Conservation (phyloP, 2,888 invertebrate genomes). For the Ischnura elegans region DNA sequence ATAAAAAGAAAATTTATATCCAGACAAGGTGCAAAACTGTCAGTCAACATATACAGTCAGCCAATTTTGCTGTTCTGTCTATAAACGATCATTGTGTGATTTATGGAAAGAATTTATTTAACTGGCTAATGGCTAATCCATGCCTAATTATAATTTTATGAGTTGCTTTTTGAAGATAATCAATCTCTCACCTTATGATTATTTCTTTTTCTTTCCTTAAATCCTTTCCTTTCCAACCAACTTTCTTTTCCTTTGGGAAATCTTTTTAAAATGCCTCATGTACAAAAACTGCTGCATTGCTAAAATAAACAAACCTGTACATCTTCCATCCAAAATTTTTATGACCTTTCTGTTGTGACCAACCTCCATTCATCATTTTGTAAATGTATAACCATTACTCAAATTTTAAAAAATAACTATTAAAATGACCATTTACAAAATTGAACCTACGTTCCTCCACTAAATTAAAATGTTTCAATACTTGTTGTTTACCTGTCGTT, state of each 20-base stretch:
- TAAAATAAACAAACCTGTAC: neutral
- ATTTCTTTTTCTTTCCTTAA: constrained; percentile 4
- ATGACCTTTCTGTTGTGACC: neutral
- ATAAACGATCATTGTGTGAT: neutral
- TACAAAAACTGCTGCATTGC: neutral
- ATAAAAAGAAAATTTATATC: neutral
- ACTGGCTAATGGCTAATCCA: neutral
- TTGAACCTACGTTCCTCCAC: too few relatives aligned
- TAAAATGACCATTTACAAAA: neutral
- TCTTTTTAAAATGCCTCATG: neutral
- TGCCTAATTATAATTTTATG: neutral
- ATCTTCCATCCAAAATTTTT: neutral
- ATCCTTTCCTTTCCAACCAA: neutral
- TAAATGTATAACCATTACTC: constrained; percentile 13
- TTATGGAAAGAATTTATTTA: neutral
- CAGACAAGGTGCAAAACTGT: neutral
- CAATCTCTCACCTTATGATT: constrained; percentile 37
- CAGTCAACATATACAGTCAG: neutral
- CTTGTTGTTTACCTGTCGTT: neutral
- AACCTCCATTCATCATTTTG: constrained; percentile 54
- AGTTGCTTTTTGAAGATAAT: neutral
- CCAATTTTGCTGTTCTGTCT: neutral
- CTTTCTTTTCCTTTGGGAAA: neutral
- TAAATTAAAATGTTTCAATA: neutral
- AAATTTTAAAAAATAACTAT: neutral